Evolutionary conservation across 1,140 invertebrate species (phyloP).

Genomic region (Alviniconcha marisindica): DNA sequence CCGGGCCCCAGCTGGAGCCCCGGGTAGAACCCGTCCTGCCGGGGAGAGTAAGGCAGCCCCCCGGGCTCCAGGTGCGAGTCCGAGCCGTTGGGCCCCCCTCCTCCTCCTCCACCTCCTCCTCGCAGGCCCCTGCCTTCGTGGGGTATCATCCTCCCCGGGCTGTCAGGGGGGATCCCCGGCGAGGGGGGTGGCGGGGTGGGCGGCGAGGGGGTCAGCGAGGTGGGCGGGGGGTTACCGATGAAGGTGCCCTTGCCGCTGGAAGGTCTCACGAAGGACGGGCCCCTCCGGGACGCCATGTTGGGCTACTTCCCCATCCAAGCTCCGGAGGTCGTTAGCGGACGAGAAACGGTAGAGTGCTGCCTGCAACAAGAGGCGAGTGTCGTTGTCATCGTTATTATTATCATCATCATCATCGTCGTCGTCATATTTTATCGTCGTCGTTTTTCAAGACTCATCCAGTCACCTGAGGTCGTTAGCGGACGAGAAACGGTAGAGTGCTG

Average conservation of each 20-base stretch:
- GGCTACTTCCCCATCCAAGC: not conserved
- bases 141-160: not conserved
- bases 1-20: not conserved
- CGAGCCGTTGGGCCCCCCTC: conserved; percentile 16
- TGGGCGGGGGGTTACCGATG: conserved; percentile 30
- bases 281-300: conserved; percentile 15
- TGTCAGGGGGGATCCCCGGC: not conserved
- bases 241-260: conserved; percentile 36
- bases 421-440: too few species aligned
- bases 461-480: not conserved
- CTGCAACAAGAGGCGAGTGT: not conserved
- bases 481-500: not conserved
- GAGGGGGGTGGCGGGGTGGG: not conserved
- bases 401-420: too few species aligned
- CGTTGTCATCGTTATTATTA: not conserved
- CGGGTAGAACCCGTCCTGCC: not conserved
- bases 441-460: too few species aligned
- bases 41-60: conserved; percentile 25
- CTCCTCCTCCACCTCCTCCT: not conserved
- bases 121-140: not conserved
- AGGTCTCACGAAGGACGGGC: not conserved
- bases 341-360: not conserved
- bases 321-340: too few species aligned
- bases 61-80: not conserved
- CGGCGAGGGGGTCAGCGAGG: not conserved